Conservation (phyloP, 2,113 vertebrate species). For the Myocastor coypus region DNA sequence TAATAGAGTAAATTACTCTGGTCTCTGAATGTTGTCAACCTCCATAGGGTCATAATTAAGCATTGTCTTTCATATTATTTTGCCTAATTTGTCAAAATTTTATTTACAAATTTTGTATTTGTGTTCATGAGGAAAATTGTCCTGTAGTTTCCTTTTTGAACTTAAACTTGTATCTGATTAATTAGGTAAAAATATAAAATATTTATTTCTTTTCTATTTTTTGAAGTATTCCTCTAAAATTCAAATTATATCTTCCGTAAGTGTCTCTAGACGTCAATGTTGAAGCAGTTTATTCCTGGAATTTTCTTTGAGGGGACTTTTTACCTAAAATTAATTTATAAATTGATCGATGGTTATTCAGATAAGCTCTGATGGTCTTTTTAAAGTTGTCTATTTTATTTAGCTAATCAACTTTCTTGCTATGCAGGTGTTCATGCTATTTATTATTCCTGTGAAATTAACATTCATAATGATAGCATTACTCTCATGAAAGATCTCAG, state of each 20-base stretch:
- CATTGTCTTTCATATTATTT: background rate
- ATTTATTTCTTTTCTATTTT: background rate
- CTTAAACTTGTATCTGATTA: background rate
- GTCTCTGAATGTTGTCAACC: background rate
- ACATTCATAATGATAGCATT: background rate
- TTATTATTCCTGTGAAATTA: background rate
- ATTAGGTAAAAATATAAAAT: background rate
- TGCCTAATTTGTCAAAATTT: background rate
- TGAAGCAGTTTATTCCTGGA: background rate
- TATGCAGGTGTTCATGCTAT: background rate
- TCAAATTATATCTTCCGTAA: background rate
- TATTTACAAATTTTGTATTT: background rate
- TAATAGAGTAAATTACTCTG: background rate
- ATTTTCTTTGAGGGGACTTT: background rate
- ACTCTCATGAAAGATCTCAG: background rate
- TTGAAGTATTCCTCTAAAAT: background rate
- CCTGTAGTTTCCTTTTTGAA: background rate
- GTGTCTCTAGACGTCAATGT: background rate
- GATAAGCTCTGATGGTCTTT: background rate
- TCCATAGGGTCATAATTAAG: background rate
- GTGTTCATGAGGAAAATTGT: background rate
- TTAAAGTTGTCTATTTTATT: background rate
- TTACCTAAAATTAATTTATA: background rate
- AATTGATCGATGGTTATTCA: background rate
- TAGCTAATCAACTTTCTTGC: background rate